Evolutionary conservation across 2,888 invertebrate genomes (phyloP), one percentile per base, ranked within the genome.

Genomic region (Lymantria monacha): DNA sequence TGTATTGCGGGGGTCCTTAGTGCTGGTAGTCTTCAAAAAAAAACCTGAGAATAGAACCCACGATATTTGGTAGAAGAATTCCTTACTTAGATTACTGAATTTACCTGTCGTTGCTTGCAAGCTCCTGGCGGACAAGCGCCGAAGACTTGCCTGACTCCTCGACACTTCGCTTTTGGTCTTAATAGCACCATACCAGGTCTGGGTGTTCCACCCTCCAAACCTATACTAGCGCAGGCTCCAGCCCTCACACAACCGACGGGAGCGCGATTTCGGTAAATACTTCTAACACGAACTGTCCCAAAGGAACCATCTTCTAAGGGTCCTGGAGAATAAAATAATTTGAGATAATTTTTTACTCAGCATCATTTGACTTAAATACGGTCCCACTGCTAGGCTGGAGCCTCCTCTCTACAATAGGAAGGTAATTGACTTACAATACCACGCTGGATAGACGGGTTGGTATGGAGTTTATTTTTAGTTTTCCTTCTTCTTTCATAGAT

Each of bases 221-320:
- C 91, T 0, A 95, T 93, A 2, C 70, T 70, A 49, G 80, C 80
- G 47, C 77, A 93, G 81, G 48, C 91, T 64, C 57, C 93, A 86
- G 65, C 97, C 55, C 96, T 93, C 2, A 98, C 98, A 49, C 94
- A 89, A 41, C 97, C 93, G 76, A 98, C 97, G 0, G 98, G 97
- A 7, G 98, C 96, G 63, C 98, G 95, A 84, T 99, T 98, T 5
- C 99, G 93, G 85, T 98, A 97, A 49, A 99, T 94, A 3, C 97
- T 97, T 61, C 95, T 95, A 5, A 99, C 95, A 11, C 90, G 91
- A 0, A 96, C 96, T 9, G 94, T 92, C 46, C 93, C 92, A 84
- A 98, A 99, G 43, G 93, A 93, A 0, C 97, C 97, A 69, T 95
- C 93, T 36, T 95, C 94, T 57, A 96, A 80, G 0, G 97, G 97